Evolutionary conservation across 2,797 vertebrate genomes (phyloP).

Genomic region (Halcyon leucocephala): DNA sequence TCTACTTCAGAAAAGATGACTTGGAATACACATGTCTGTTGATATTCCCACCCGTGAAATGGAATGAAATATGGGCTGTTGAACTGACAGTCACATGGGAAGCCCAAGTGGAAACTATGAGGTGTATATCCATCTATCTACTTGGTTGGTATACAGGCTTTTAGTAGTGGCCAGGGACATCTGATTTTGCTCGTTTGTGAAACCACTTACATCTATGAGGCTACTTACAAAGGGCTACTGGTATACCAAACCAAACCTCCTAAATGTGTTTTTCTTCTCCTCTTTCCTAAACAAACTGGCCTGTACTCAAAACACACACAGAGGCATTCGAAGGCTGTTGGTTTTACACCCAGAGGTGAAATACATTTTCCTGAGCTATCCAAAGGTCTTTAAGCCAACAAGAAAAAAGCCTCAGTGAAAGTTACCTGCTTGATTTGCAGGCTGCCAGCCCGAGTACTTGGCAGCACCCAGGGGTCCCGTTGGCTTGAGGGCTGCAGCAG

Average conservation of each 20-base stretch:
- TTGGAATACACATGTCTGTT: not conserved
- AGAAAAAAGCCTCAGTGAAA: not conserved
- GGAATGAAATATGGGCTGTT: not conserved
- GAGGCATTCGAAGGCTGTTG: not conserved
- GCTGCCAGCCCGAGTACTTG: slow-evolving; percentile 79
- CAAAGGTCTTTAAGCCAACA: not conserved
- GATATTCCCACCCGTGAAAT: not conserved
- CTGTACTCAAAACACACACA: not conserved
- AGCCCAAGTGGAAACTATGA: not conserved
- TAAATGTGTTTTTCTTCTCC: not conserved
- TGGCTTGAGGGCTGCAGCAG: slow-evolving; percentile 79
- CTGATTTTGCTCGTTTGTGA: not conserved
- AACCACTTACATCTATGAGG: not conserved
- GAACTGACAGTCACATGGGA: not conserved
- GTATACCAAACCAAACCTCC: not conserved
- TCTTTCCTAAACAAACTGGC: not conserved
- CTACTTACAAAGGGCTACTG: not conserved
- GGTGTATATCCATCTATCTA: too few species aligned
- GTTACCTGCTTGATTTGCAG: slow-evolving; percentile 83
- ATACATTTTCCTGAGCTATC: not conserved
- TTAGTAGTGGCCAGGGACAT: not conserved
- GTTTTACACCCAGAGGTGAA: not conserved
- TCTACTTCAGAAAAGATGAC: not conserved
- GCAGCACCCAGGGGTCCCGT: slow-evolving; percentile 25
- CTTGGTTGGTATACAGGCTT: not conserved